Evolutionary conservation across 37 sponge, comb jelly and placozoan genomes (phyloP).

Genomic region (Tethya wilhelma): DNA sequence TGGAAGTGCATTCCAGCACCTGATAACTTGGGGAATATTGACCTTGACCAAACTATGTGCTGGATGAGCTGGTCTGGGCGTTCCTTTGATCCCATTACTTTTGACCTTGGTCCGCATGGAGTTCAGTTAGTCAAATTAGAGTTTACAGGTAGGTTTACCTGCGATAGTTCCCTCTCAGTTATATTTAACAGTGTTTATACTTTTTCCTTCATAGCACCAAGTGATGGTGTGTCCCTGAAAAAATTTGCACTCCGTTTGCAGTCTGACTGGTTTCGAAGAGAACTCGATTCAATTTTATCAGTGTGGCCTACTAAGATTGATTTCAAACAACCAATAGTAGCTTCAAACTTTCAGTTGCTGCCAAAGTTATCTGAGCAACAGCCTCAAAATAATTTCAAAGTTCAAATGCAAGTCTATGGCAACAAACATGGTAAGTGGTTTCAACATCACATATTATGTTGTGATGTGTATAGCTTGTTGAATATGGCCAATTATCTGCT

Average conservation of each 20-base stretch:
- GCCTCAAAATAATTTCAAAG: neutral
- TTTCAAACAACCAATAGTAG: conserved; percentile 22
- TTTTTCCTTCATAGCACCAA: neutral
- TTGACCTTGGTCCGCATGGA: conserved; percentile 20
- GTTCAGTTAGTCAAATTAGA: conserved; percentile 29
- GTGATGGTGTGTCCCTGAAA: neutral
- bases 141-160: conserved; percentile 16
- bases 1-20: conserved; percentile 24
- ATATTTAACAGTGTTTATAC: neutral
- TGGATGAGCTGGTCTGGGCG: conserved; percentile 42
- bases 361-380: neutral
- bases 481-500: neutral
- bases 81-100: conserved; percentile 7
- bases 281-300: neutral
- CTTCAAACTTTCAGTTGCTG: conserved; percentile 28
- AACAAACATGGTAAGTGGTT: conserved; percentile 32
- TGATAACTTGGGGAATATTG: neutral
- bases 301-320: conserved; percentile 33
- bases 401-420: conserved; percentile 56
- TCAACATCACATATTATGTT: neutral
- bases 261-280: conserved; percentile 4
- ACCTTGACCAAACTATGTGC: neutral
- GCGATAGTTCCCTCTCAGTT: neutral
- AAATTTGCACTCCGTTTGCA: conserved; percentile 11
- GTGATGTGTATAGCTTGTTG: neutral